Evolutionary conservation across 2,113 vertebrate species (phyloP).

Genomic region (Sinocyclocheilus anophthalmus): DNA sequence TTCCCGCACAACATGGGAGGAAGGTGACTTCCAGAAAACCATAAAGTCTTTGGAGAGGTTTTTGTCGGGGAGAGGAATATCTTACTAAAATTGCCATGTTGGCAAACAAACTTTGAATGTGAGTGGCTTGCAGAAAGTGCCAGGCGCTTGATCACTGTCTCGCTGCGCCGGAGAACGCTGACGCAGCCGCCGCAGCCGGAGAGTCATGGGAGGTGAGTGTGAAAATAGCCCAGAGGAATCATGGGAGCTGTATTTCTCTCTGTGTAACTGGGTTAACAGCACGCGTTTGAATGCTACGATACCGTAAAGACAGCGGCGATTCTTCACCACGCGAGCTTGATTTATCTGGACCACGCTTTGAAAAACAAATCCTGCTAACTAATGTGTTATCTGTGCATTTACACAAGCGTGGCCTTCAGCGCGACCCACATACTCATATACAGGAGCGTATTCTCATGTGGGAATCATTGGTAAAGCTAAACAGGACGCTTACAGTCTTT

Average conservation of each 20-base stretch:
- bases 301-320: conserved; percentile 12
- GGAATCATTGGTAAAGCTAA: not conserved
- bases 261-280: conserved; percentile 37
- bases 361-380: conserved; percentile 9
- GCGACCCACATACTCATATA: conserved; percentile 7
- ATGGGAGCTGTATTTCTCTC: conserved; percentile 49
- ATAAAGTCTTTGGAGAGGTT: conserved; percentile 15
- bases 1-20: not conserved
- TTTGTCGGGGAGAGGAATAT: conserved; percentile 42
- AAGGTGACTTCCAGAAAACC: conserved; percentile 40
- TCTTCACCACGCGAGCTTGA: not conserved
- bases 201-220: conserved; percentile 49
- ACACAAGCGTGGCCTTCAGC: not conserved
- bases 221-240: conserved; percentile 54
- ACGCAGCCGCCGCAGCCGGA: conserved; percentile 42
- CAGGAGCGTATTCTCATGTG: not conserved
- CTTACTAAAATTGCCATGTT: conserved; percentile 48
- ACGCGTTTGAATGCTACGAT: not conserved
- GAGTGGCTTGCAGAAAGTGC: conserved; percentile 54
- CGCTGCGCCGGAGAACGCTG: conserved; percentile 49
- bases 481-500: not conserved
- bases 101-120: conserved; percentile 59
- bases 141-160: conserved; percentile 59
- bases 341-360: not conserved
- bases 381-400: conserved; percentile 20